These are phyloP conservation scores for Acleris cristana DNA, from an alignment of 2,888 invertebrate species.

Conservation along the genomic window DNA sequence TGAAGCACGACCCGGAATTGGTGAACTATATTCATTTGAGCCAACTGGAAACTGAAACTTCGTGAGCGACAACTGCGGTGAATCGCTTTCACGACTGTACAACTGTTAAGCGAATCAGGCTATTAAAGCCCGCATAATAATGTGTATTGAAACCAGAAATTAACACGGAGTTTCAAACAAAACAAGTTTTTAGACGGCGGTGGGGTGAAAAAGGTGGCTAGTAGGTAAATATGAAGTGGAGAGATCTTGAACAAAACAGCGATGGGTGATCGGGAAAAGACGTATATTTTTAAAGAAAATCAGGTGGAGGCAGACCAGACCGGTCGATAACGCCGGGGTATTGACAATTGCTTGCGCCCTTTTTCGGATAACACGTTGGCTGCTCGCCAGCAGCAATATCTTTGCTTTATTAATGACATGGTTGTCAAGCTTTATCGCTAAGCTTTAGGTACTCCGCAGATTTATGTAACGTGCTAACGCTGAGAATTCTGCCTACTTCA, in stretches of 20 bases:
- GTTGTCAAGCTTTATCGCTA: constrained; percentile 50
- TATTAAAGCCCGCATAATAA: not conserved
- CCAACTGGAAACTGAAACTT: constrained; percentile 2
- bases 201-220: too few species aligned
- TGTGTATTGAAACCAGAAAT: not conserved
- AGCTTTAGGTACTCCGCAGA: constrained; percentile 31
- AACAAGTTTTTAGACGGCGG: too few species aligned
- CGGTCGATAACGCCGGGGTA: constrained; percentile 64
- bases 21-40: constrained; percentile 25
- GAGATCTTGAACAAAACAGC: constrained; percentile 3
- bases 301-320: constrained; percentile 49
- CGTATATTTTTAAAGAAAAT: constrained; percentile 41
- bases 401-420: constrained; percentile 58
- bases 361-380: constrained; percentile 54
- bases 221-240: not conserved
- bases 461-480: constrained; percentile 29
- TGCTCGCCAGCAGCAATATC: constrained; percentile 59
- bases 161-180: too few species aligned
- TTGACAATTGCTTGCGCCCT: constrained; percentile 62
- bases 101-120: constrained; percentile 1
- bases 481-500: constrained; percentile 6
- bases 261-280: not conserved
- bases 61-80: constrained; percentile 10
- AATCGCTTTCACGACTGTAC: constrained; percentile 1
- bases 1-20: constrained; percentile 9